Evolutionary conservation across 2,113 vertebrate species (phyloP).

Genomic region (Hemiscyllium ocellatum): DNA sequence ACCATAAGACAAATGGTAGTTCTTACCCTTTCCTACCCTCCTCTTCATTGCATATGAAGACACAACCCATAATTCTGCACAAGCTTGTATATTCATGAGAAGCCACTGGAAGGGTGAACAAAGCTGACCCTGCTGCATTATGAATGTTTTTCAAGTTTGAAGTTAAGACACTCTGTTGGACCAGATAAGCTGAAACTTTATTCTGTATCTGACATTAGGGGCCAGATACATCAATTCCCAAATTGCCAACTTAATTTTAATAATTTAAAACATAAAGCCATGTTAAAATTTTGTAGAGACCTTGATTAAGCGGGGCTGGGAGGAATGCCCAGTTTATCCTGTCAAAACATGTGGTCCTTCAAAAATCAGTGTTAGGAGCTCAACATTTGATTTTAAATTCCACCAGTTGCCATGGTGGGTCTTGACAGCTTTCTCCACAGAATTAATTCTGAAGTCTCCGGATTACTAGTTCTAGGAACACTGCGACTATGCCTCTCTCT

Average conservation of each 20-base stretch:
- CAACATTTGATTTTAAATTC: background rate
- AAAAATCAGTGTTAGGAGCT: background rate
- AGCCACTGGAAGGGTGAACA: background rate
- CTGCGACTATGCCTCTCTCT: too few species aligned
- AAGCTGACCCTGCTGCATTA: background rate
- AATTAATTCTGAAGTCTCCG: too few species aligned
- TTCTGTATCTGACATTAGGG: background rate
- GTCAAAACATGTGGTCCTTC: background rate
- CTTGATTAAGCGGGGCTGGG: background rate
- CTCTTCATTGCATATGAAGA: background rate
- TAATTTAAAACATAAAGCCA: background rate
- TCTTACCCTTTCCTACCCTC: background rate
- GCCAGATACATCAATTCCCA: background rate
- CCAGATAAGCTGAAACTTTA: background rate
- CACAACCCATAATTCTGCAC: background rate
- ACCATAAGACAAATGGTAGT: background rate
- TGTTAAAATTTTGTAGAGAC: background rate
- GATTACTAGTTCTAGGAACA: too few species aligned
- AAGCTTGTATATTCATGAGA: background rate
- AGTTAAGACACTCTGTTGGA: background rate
- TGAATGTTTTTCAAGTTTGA: background rate
- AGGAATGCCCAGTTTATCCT: background rate
- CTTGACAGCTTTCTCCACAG: too few species aligned
- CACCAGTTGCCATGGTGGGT: too few species aligned
- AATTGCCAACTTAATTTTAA: background rate